phyloP scores from a whole-genome alignment of 2,113 vertebrate species.

The Ceuthmochares aereus region DNA sequence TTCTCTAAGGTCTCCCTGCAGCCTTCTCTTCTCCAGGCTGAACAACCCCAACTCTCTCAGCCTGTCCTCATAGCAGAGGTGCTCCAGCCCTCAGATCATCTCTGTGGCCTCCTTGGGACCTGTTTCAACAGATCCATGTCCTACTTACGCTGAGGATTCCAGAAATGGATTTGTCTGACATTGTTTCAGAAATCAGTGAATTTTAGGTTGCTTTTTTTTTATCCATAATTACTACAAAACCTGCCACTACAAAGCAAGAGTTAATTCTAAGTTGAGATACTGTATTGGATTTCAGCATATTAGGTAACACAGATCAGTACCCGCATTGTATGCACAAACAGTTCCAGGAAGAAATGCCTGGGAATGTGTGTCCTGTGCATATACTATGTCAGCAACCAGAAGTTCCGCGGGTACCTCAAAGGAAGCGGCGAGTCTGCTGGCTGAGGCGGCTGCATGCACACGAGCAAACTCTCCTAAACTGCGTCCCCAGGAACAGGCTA shows the following conservation, averaged over 20 bases:
- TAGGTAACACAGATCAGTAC: neutral
- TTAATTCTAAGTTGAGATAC: neutral
- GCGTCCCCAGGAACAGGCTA: accelerated
- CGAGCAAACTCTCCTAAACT: accelerated
- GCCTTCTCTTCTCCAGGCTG: no score
- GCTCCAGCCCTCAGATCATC: no score
- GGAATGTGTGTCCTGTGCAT: neutral
- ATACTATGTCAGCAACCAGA: accelerated
- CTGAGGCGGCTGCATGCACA: neutral
- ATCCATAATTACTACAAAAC: neutral
- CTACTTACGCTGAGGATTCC: no score
- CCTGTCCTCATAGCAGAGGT: no score
- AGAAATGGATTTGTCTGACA: neutral
- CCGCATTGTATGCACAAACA: neutral
- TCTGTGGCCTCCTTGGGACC: no score
- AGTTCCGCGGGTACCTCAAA: neutral
- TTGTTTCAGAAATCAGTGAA: neutral
- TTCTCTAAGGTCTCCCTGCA: no score
- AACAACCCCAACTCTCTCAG: no score
- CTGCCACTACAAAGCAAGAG: neutral
- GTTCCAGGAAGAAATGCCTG: neutral
- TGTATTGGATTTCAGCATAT: neutral
- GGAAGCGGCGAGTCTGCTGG: accelerated
- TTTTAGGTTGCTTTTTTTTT: neutral
- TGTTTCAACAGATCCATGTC: no score